A percentile compares a stretch with the other conserved stretches of the same genome.
phyloP scores from a whole-genome alignment of 2,888 invertebrate genomes.

The Copidosoma aretas region DNA sequence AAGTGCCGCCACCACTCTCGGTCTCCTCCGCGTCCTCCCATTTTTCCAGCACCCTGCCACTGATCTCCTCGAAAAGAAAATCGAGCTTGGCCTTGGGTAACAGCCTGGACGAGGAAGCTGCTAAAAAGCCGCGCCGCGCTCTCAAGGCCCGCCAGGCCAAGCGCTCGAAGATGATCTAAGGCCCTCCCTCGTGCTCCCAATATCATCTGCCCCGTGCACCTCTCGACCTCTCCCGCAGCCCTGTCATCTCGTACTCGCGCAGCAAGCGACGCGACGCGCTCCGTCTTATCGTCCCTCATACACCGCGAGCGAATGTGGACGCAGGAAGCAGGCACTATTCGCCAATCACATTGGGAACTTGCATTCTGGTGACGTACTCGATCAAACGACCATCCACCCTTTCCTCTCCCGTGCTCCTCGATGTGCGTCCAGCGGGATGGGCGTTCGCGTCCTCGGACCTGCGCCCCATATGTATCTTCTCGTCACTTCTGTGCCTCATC shows the following conservation, averaged over 20 bases:
- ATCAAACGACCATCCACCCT: too few species aligned
- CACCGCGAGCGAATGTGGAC: constrained; percentile 2
- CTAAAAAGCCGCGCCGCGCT: constrained; percentile 43
- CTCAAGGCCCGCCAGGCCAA: constrained; percentile 40
- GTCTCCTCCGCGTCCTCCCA: not conserved
- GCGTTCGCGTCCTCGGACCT: constrained; percentile 19
- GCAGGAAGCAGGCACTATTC: constrained; percentile 6
- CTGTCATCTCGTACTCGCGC: not conserved
- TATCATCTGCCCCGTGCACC: constrained; percentile 2
- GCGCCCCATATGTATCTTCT: constrained; percentile 25
- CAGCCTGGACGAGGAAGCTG: constrained; percentile 39
- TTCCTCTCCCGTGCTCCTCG: not conserved
- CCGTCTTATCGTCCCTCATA: not conserved
- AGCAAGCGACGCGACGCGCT: not conserved
- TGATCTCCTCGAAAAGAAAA: constrained; percentile 56
- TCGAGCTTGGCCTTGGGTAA: constrained; percentile 32
- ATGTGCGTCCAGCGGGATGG: constrained; percentile 7
- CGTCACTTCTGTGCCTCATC: constrained; percentile 25
- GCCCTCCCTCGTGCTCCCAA: not conserved
- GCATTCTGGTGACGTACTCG: too few species aligned
- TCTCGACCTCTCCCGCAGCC: not conserved
- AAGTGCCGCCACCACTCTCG: constrained; percentile 51
- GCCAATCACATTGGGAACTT: too few species aligned
- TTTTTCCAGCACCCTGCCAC: constrained; percentile 31
- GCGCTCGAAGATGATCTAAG: constrained; percentile 38